phyloP scores from a whole-genome alignment of 2,888 invertebrate genomes.

The Elysia crispata region DNA sequence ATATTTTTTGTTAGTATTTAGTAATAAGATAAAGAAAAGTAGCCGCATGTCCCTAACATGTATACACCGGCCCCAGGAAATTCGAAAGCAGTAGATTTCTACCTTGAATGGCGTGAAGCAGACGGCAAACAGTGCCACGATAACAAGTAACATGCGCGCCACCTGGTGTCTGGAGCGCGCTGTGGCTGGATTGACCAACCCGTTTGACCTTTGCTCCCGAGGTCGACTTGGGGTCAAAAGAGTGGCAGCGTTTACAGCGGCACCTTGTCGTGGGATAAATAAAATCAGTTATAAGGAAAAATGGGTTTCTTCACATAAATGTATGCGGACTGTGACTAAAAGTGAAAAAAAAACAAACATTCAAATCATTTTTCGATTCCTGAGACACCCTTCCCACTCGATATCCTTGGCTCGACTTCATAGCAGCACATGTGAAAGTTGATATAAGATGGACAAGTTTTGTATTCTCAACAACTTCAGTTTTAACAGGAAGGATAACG shows the following conservation, averaged over 20 bases:
- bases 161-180: constrained; percentile 56
- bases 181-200: constrained; percentile 41
- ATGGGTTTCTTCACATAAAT: too few species aligned
- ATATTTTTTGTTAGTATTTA: too few species aligned
- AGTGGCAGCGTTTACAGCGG: background rate
- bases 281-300: too few species aligned
- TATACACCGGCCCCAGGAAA: background rate
- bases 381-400: too few species aligned
- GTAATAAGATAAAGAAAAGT: background rate
- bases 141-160: constrained; percentile 61
- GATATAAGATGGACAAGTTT: too few species aligned
- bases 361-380: too few species aligned
- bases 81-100: background rate
- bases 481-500: too few species aligned
- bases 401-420: too few species aligned
- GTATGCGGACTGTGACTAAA: too few species aligned
- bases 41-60: background rate
- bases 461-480: too few species aligned
- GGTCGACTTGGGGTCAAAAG: background rate
- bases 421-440: too few species aligned
- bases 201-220: constrained; percentile 31
- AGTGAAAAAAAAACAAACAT: too few species aligned
- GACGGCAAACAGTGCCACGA: constrained; percentile 88
- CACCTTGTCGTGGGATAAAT: background rate
- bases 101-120: constrained; percentile 87